Conservation (phyloP, 2,113 vertebrate species). For the Dipodomys ordii region DNA sequence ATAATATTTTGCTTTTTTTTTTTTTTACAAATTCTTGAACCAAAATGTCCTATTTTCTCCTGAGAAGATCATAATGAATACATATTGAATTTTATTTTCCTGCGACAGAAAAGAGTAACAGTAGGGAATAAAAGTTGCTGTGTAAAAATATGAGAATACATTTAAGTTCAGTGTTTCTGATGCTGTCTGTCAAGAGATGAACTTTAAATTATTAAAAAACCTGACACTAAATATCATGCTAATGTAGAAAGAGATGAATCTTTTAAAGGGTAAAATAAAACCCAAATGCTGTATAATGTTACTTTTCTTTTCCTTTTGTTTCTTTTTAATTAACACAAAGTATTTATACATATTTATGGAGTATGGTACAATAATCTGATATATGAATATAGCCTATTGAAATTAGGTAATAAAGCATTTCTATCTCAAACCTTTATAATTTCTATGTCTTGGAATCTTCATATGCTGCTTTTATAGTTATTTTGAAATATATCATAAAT, state of each 20-base stretch:
- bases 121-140: background rate
- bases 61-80: conserved; percentile 23
- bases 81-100: background rate
- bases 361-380: background rate
- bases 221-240: background rate
- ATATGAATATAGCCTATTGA: background rate
- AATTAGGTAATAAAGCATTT: background rate
- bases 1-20: background rate
- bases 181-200: background rate
- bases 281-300: background rate
- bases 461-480: background rate
- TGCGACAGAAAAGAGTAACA: background rate
- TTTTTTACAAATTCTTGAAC: background rate
- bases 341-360: background rate
- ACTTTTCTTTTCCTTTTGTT: conserved; percentile 12
- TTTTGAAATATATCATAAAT: background rate
- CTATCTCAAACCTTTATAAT: background rate
- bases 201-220: background rate
- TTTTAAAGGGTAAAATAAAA: background rate
- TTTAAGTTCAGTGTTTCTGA: background rate
- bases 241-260: background rate
- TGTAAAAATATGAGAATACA: background rate
- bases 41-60: conserved; percentile 38
- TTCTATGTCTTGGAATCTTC: background rate
- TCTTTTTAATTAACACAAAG: background rate